These are phyloP conservation scores for Caenorhabditis doughertyi DNA, from an alignment of 2,888 invertebrate species.

Conservation along the genomic window DNA sequence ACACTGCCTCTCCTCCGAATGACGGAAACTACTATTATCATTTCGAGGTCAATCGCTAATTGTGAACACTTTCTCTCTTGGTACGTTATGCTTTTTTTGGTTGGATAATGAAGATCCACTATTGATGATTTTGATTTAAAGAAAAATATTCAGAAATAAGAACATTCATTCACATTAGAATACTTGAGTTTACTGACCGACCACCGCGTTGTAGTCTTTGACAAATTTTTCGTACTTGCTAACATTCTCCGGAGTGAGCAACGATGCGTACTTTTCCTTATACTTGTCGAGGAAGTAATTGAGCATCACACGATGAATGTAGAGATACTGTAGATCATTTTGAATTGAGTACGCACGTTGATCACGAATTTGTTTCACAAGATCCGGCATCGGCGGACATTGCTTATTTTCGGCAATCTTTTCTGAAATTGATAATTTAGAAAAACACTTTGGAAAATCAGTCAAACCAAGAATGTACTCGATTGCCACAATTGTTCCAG, in stretches of 20 bases:
- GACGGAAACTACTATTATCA: constrained; percentile 58
- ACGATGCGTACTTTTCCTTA: constrained; percentile 41
- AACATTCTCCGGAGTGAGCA: constrained; percentile 29
- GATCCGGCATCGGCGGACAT: constrained; percentile 61
- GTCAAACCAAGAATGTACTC: constrained; percentile 67
- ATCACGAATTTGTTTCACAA: constrained; percentile 68
- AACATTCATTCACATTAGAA: too few species aligned
- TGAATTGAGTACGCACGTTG: constrained; percentile 73
- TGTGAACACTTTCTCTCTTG: constrained; percentile 48
- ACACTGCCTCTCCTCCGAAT: constrained; percentile 11
- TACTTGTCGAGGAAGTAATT: constrained; percentile 73
- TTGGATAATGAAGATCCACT: background rate
- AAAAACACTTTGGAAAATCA: background rate
- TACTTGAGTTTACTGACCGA: constrained; percentile 25
- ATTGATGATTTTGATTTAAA: background rate
- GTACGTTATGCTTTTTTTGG: background rate
- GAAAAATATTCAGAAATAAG: too few species aligned
- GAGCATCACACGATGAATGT: constrained; percentile 74
- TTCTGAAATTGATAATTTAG: constrained; percentile 8
- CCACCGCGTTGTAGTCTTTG: constrained; percentile 40
- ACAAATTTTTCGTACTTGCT: constrained; percentile 50
- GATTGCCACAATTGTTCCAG: constrained; percentile 72
- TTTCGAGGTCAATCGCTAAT: constrained; percentile 64
- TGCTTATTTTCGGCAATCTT: constrained; percentile 21
- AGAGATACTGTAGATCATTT: constrained; percentile 74